Base-by-base conservation (phyloP, 2,888 invertebrate species). In the Troides aeacus region DNA sequence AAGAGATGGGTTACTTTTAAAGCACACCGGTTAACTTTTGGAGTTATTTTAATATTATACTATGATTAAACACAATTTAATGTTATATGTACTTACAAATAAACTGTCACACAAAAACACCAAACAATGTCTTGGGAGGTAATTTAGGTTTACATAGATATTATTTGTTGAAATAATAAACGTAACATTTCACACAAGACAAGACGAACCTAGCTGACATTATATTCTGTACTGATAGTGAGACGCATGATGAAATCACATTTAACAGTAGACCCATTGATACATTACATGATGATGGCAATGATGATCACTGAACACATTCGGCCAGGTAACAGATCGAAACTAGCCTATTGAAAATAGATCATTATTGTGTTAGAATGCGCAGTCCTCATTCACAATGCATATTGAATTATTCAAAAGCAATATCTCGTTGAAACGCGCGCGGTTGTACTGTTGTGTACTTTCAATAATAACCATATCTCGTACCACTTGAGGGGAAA, bases 341-440 rank as follows among this genome's bases (percentile, higher is more conserved):
- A 10, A 57, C 15, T 50, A 21, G 8, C 21, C 57, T 10, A n/a
- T 57, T 57, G 21, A 57, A 69, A 61, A 56, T 30, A 64, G 24
- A 60, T 24, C 39, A 69, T 70, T 71, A 57, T 65, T 61, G 66
- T 64, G 24, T 30, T 23, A 21, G 23, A 62, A 10, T 57, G 17
- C 23, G 21, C 18, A 42, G 57, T 42, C 59, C 56, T 59, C 39
- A 23, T 42, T 58, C 59, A 64, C 53, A 68, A 68, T 64, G 64
- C 60, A 64, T 42, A 56, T 64, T 69, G 69, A 69, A 69, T 69
- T 56, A 69, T 69, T 69, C 69, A 69, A 23, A 64, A 64, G 59
- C 30, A 60, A 57, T 68, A 64, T 30, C 64, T 61, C n/a, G 56
- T 10, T 36, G 50, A 30, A 59, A 56, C 53, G 56, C 50, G 39